phyloP scores from a whole-genome alignment of 2,797 vertebrate species.

The Choloepus didactylus region DNA sequence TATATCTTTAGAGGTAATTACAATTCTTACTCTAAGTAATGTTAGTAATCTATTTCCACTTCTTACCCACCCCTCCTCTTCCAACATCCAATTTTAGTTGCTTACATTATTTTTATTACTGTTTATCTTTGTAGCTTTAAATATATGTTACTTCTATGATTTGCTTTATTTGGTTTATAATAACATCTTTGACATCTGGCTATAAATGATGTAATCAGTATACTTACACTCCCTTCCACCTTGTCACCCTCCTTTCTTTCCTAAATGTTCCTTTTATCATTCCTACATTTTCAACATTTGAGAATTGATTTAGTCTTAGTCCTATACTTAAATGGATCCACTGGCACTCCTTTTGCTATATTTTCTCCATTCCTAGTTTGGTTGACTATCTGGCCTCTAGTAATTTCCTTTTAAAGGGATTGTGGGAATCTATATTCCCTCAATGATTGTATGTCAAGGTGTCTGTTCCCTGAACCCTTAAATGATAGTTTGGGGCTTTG shows the following conservation, averaged over 20 bases:
- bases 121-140: not conserved
- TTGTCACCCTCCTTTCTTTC: not conserved
- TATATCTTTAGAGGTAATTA: not conserved
- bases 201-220: not conserved
- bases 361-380: constrained; percentile 41
- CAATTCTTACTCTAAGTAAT: not conserved
- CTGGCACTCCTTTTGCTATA: not conserved
- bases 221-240: not conserved
- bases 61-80: not conserved
- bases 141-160: not conserved
- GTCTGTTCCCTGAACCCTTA: not conserved
- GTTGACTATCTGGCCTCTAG: constrained; percentile 34
- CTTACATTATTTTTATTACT: not conserved
- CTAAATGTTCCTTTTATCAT: not conserved
- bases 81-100: not conserved
- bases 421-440: not conserved
- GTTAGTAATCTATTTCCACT: not conserved
- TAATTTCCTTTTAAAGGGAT: constrained; percentile 51
- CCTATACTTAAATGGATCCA: constrained; percentile 29
- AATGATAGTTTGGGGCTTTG: not conserved
- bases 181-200: not conserved
- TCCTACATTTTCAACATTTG: constrained; percentile 25
- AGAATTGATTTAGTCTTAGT: constrained; percentile 23
- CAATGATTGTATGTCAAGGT: constrained; percentile 47
- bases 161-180: not conserved